Conservation (phyloP, 2,113 vertebrate genomes). For the cattle (Bos taurus) region DNA sequence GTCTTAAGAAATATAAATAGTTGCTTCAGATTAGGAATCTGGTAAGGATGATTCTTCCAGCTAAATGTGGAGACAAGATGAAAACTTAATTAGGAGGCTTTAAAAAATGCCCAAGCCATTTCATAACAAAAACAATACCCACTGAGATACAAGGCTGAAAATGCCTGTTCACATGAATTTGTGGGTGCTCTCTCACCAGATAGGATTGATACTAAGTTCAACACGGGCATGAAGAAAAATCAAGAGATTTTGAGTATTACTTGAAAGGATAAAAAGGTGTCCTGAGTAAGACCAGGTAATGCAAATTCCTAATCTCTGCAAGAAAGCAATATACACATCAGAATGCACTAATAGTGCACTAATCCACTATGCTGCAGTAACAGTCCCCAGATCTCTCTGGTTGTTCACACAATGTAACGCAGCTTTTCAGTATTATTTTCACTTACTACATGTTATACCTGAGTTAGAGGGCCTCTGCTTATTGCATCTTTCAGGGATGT, state of each 20-base stretch:
- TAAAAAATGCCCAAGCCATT: not conserved
- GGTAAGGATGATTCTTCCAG: not conserved
- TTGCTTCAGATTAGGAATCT: not conserved
- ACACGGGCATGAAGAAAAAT: not conserved
- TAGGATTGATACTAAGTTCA: not conserved
- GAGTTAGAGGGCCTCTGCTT: not conserved
- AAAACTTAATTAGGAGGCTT: not conserved
- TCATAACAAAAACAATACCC: not conserved
- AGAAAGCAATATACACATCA: not conserved
- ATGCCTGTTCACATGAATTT: not conserved
- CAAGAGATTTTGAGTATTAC: not conserved
- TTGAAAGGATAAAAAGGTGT: not conserved
- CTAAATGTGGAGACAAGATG: slow-evolving; percentile 5
- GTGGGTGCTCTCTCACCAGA: not conserved
- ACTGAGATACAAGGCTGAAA: not conserved
- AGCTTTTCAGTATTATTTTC: not conserved
- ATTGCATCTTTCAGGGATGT: not conserved
- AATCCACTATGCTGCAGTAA: not conserved
- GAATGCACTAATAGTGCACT: not conserved
- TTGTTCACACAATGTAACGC: not conserved
- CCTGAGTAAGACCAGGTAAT: not conserved
- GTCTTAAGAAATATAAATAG: not conserved
- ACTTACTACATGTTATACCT: not conserved
- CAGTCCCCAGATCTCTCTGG: not conserved
- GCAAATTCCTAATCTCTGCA: not conserved